Evolutionary conservation across 2,888 invertebrate species (phyloP), one percentile per base, ranked within the genome.

Genomic region (Pterostichus madidus): DNA sequence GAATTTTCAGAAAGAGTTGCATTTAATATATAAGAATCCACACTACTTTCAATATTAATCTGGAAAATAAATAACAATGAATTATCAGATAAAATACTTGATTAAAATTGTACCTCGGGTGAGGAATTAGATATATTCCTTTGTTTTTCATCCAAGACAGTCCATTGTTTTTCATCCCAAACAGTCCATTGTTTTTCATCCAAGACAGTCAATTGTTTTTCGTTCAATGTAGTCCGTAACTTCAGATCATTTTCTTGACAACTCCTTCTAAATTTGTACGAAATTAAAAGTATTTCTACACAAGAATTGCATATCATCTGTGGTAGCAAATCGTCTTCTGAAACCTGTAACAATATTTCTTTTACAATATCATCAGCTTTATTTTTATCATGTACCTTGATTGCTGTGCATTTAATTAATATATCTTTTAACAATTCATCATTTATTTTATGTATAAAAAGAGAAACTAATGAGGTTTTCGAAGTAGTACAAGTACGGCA

Each of bases 361-460:
- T 0, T 39, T 39, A 5, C 5, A 64, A 64, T 35, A 64, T 32
- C 31, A 32, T 11, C 6, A 75, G 0, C 31, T 7, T n/a, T 31
- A 49, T 17, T 17, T 24, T 17, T 46, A 49, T 46, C 5, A 49
- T 24, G 15, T 73, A 80, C 80, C 73, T 73, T 44, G 35, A 80
- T 73, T n/a, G 73, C 71, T 15, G 80, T 73, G 24, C 49, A 80
- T 2, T 11, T 15, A 7, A 68, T 56, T 6, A 80, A 56, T 32
- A 80, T 56, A 32, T 35, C 52, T 73, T 80, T 80, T 15, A 80
- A n/a, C 39, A 56, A 17, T 73, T 80, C 31, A 8, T 73, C 17
- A 11, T 80, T 56, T 15, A 71, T 52, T 73, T 71, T 39, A 56
- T 80, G 17, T 15, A 39, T 56, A 56, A 80, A 80, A 35, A 80